Evolutionary conservation across 2,888 invertebrate genomes (phyloP), one percentile per base, ranked within the genome.

Genomic region (Chesias legatella): DNA sequence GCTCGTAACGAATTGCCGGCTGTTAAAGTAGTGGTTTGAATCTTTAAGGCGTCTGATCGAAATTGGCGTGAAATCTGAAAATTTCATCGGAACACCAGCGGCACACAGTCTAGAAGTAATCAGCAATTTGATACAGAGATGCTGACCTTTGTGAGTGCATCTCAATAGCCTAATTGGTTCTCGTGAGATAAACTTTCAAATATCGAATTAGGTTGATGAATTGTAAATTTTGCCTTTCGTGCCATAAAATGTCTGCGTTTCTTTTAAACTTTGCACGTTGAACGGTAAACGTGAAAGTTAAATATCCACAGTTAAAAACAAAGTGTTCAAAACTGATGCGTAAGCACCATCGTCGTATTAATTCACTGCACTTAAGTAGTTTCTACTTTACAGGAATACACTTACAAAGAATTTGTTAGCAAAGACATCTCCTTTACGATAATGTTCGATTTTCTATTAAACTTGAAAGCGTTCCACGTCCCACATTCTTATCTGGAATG

Each of bases 401-500:
- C 78, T 81, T 74, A 69, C 64, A 72, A 79, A 73, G 82, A 78
- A 83, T 85, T 86, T 86, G 84, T 84, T 83, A 81, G 84, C 81
- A 76, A 79, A 82, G 82, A 83, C 86, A 81, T 88, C 82, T 77
- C 84, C 61, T 86, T 85, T 82, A 86, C 83, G 88, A 81, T 88
- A 86, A 86, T 86, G 86, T 86, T 86, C 86, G 86, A 88, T 88
- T 88, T 88, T 88, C 88, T 88, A 88, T 88, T 88, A 88, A 88
- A 88, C 84, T 86, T 80, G 83, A 85, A 85, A 85, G 84, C 84
- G 79, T 72, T 83, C 67, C 71, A 77, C 84, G 86, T 80, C 83
- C 85, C 80, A 85, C 86, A 86, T 88, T 85, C 86, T 88, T 88
- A 88, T 88, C 88, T 86, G 60, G 78, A 82, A 83, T 79, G 82